phyloP scores from a whole-genome alignment of 2,797 vertebrate species.

The Kryptolebias ocellatus region DNA sequence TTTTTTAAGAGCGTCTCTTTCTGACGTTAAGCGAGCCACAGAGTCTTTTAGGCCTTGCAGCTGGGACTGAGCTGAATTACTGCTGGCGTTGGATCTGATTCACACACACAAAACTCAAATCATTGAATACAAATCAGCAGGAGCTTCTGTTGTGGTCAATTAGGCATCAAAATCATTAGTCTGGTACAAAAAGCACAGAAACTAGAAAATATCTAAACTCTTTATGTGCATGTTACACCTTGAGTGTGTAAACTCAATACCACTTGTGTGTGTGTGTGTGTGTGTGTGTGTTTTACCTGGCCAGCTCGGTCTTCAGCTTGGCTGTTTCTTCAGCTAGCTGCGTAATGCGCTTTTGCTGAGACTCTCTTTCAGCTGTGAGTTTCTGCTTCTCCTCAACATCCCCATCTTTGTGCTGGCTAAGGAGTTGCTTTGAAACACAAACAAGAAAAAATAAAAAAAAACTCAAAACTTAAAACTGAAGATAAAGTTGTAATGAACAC shows the following conservation, averaged over 20 bases:
- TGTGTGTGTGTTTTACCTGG: constrained; percentile 79
- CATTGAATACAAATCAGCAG: background rate
- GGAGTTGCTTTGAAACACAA: constrained; percentile 83
- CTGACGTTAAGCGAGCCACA: constrained; percentile 81
- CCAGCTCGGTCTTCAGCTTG: constrained; percentile 91
- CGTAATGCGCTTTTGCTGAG: constrained; percentile 89
- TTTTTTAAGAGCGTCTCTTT: constrained; percentile 89
- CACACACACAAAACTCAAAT: background rate
- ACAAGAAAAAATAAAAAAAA: background rate
- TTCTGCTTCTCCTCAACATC: constrained; percentile 93
- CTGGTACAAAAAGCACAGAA: background rate
- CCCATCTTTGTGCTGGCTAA: constrained; percentile 93
- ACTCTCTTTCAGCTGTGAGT: constrained; percentile 88
- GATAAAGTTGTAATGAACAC: background rate
- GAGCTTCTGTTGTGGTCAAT: background rate
- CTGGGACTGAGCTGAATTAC: constrained; percentile 89
- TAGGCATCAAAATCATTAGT: background rate
- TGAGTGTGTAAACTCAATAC: background rate
- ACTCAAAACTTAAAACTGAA: background rate
- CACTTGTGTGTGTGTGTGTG: background rate
- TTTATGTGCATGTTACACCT: no score
- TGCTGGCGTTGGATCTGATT: constrained; percentile 85
- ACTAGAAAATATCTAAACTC: background rate
- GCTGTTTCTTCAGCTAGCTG: constrained; percentile 91
- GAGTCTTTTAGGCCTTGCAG: constrained; percentile 88